Conservation (phyloP, 2,113 vertebrate genomes). For the Pygoscelis antarcticus region DNA sequence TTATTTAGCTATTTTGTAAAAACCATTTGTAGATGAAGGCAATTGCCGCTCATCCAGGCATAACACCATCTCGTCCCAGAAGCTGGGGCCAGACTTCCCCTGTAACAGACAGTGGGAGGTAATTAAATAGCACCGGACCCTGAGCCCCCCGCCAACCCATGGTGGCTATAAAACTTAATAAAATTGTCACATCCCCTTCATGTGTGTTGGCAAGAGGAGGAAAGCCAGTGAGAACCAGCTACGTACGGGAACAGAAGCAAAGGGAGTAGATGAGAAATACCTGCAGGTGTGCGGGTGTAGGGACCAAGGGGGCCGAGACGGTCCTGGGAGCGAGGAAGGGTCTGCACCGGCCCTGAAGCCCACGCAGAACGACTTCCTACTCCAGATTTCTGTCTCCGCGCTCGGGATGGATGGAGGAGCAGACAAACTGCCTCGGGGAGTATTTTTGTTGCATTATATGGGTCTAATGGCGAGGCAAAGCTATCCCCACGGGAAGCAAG, state of each 20-base stretch:
- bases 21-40: not conserved
- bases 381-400: not conserved
- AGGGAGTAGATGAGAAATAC: not conserved
- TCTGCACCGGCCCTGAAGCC: not conserved
- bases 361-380: accelerated
- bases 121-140: not conserved
- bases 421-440: not conserved
- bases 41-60: not conserved
- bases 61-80: not conserved
- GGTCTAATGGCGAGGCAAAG: not conserved
- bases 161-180: not conserved
- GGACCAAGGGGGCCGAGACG: not conserved
- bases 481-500: not conserved
- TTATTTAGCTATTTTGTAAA: slow-evolving; percentile 1
- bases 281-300: not conserved
- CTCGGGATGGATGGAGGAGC: accelerated
- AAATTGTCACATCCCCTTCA: not conserved
- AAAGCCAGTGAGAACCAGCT: not conserved
- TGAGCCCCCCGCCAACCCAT: not conserved
- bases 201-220: not conserved
- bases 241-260: not conserved
- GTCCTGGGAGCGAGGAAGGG: not conserved
- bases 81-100: not conserved
- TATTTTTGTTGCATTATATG: not conserved
- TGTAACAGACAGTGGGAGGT: not conserved